Base-by-base conservation (phyloP, 2,113 vertebrate genomes). In the Falco punctatus region DNA sequence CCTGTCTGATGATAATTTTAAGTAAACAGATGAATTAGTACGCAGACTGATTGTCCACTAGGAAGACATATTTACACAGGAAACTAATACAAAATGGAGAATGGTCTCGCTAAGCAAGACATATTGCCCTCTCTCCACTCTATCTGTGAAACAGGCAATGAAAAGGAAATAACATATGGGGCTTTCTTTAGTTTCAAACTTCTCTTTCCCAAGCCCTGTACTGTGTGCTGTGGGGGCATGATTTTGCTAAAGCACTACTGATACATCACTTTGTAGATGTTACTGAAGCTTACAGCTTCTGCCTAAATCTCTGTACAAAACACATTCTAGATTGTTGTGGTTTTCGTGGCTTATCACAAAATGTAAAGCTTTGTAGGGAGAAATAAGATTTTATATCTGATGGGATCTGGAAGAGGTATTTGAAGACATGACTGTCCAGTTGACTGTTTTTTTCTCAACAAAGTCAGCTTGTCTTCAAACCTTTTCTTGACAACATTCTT, bases 11-110 rank as follows among this genome's bases (percentile, higher is more conserved):
- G 23, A 51, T 77, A 75, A 92, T 84, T 86, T 78, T 83, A 40
- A 86, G 52, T 79, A 86, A 96, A 93, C 38, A 85, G 61, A 87
- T 1, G 5, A 88, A 88, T 95, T 90, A 95, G 77, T 44, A 81
- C 33, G 46, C 59, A 82, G 73, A 35, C 49, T 42, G 61, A 90
- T 44, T 67, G 64, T 74, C 51, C 48, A 59, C 40, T 32, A 64
- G 54, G 32, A 92, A 66, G 83, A 67, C 15, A 24, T 85, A 75
- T 87, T 89, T 84, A 87, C 54, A 33, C 13, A 77, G 30, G 44
- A 79, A 81, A 82, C 27, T 51, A 66, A 89, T 35, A 65, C 5
- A 35, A 93, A 81, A 66, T 38, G 12, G 57, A 92, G 54, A 64
- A 61, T 59, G 55, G 33, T 74, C 55, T 79, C 74, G 27, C 83